These are phyloP conservation scores for Pachyramphus minor DNA, from an alignment of 2,113 vertebrate species.

Conservation along the genomic window DNA sequence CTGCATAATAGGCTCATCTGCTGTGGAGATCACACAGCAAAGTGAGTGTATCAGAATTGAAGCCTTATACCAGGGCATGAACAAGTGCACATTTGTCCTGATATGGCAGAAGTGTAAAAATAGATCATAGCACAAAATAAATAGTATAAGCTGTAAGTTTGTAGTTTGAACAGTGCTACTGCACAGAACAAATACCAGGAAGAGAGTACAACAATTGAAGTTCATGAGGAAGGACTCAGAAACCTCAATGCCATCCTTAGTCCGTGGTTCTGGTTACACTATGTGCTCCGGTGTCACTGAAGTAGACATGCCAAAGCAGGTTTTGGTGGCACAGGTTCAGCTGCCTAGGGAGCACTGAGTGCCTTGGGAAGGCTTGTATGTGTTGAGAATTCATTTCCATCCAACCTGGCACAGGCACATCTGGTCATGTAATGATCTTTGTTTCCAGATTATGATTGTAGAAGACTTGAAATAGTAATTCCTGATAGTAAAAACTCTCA, in stretches of 20 bases:
- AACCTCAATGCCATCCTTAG: background rate
- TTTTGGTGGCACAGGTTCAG: background rate
- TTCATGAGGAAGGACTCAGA: background rate
- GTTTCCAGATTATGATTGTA: background rate
- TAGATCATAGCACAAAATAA: background rate
- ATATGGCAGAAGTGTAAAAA: background rate
- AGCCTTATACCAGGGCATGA: background rate
- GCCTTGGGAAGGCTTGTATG: background rate
- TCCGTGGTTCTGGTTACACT: background rate
- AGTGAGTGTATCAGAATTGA: rapidly evolving
- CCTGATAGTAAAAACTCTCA: background rate
- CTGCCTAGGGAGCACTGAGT: background rate
- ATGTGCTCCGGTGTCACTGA: background rate
- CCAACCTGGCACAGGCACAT: background rate
- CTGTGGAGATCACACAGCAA: background rate
- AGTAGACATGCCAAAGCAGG: background rate
- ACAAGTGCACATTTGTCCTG: background rate
- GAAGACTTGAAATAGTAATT: background rate
- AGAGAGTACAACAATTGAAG: rapidly evolving
- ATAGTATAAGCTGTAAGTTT: background rate
- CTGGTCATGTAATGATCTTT: background rate
- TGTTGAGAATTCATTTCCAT: background rate
- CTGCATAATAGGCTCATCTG: background rate
- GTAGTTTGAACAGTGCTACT: background rate
- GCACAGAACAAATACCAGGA: background rate